A percentile compares a stretch with the other conserved stretches of the same genome.
phyloP scores from a whole-genome alignment of 1,140 invertebrate species.

The Anastrepha ludens region DNA sequence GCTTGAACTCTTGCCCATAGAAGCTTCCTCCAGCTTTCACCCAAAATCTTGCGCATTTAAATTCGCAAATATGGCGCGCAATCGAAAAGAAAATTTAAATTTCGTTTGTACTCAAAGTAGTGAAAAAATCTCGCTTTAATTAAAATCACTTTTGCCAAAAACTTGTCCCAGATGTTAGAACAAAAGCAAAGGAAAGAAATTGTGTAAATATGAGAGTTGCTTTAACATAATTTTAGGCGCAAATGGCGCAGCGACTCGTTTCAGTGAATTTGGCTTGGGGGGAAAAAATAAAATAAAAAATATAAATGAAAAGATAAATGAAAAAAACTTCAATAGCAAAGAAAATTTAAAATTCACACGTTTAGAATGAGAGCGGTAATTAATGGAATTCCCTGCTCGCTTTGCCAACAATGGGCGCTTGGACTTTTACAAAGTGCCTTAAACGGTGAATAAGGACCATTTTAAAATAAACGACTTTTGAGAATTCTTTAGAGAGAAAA shows the following conservation, averaged over 20 bases:
- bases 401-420: neutral
- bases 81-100: neutral
- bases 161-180: neutral
- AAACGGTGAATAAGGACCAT: conserved; percentile 36
- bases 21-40: no score
- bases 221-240: neutral
- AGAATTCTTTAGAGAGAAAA: neutral
- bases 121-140: neutral
- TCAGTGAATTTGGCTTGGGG: no score
- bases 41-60: no score
- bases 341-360: conserved; percentile 12
- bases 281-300: neutral
- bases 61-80: neutral
- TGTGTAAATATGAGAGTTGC: neutral
- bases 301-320: neutral
- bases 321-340: conserved; percentile 23
- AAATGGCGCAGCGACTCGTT: no score
- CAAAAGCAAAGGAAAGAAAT: neutral
- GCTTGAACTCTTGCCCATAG: no score
- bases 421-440: neutral
- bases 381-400: conserved; percentile 20
- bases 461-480: conserved; percentile 43
- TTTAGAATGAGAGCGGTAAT: conserved; percentile 4
- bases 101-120: neutral
- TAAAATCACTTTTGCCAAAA: conserved; percentile 21